Base-by-base conservation (phyloP, 37 sponge, comb jelly and placozoan species). In the Beroe ovata region DNA sequence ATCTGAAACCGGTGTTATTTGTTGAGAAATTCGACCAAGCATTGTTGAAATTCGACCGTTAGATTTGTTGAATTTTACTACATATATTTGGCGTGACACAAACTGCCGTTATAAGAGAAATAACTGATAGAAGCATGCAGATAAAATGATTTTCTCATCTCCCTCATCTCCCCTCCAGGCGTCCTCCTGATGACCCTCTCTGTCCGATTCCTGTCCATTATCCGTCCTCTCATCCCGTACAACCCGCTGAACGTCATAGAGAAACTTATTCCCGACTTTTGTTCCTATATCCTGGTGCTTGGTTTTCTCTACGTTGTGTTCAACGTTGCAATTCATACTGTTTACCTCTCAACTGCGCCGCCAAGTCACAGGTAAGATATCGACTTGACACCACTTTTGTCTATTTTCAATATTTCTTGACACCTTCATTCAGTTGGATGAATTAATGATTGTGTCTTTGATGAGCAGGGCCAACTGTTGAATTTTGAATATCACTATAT, bases 151-250 rank as follows among this genome's bases (percentile, higher is more conserved):
- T 62, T 3, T 62, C 54, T 16, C 11, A 16, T n/a, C 8, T 25
- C 4, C 3, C 4, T n/a, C 20, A 8, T 19, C 38, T 11, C 54
- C 47, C 33, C 47, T 29, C 54, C 84, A 77, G 84, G 84, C 0
- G 84, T 77, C 21, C 54, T 77, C 23, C 84, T 77, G 54, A 77
- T 77, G 16, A 77, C 84, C 28, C 84, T 77, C 26, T 77, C 84
- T 14, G 54, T 77, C 47, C 84, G 84, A 3, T 35, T 77, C 47
- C 84, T 77, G 22, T 77, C 84, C 26, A 77, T 77, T 4, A 8
- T 42, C 42, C 84, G 84, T 19, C 84, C 84, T 54, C 42, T 77
- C 4, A 77, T 77, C n/a, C 84, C 84, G 23, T 77, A 35, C 54
- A 77, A 77, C 28, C 84, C 84, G 1, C 54, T 77, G 47, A 32